A percentile compares a stretch with the other conserved stretches of the same genome.
These are phyloP conservation scores for Crenichthys baileyi DNA, from an alignment of 2,797 vertebrate species.

Conservation along the genomic window DNA sequence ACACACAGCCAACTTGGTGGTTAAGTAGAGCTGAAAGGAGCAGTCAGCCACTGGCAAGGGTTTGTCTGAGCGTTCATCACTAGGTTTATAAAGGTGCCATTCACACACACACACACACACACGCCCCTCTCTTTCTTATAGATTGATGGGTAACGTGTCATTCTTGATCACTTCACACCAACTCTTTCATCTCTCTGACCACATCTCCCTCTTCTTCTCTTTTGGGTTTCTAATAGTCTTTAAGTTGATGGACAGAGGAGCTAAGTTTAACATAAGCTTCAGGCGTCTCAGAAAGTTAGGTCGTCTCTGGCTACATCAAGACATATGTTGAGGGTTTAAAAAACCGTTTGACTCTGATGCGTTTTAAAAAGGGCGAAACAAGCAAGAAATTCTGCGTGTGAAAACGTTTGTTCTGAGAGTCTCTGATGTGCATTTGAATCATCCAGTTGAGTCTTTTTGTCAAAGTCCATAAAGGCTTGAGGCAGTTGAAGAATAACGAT, in stretches of 20 bases:
- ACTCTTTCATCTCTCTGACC: constrained; percentile 5
- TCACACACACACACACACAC: constrained; percentile 73
- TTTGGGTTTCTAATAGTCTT: constrained; percentile 14
- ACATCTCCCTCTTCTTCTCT: constrained; percentile 8
- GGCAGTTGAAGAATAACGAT: no score
- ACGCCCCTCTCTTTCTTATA: constrained; percentile 15
- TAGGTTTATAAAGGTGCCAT: constrained; percentile 97
- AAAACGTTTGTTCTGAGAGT: no score
- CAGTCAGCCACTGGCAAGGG: constrained; percentile 89
- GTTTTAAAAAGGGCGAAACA: background rate
- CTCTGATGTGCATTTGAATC: no score
- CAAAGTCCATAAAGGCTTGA: no score
- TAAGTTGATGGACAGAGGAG: constrained; percentile 28
- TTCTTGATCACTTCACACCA: constrained; percentile 75
- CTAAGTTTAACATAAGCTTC: constrained; percentile 3
- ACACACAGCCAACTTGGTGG: constrained; percentile 48
- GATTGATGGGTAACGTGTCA: constrained; percentile 64
- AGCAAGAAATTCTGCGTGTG: background rate
- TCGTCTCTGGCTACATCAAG: background rate
- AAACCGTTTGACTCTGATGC: background rate
- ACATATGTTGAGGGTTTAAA: background rate
- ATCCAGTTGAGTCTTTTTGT: no score
- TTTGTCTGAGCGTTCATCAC: constrained; percentile 97
- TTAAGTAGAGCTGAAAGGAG: constrained; percentile 94
- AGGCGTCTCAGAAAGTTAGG: background rate